These are phyloP conservation scores for Disparrhopalites patrizii DNA, from an alignment of 2,888 invertebrate species.

Conservation along the genomic window DNA sequence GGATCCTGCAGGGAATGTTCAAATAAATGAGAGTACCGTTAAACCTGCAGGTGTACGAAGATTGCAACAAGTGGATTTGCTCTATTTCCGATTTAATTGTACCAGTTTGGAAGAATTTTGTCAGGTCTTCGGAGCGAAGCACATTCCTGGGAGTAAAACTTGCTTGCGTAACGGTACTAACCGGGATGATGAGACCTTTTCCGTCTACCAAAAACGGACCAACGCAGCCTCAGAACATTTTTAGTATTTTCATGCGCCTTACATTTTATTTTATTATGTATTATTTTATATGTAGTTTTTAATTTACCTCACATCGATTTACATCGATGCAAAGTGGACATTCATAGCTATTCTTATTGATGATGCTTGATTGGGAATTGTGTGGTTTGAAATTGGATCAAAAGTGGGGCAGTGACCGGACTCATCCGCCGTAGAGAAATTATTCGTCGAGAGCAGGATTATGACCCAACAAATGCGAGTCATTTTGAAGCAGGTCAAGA, in stretches of 20 bases:
- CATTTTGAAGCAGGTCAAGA: slow-evolving; percentile 13
- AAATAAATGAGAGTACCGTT: neutral
- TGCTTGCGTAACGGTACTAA: slow-evolving; percentile 7
- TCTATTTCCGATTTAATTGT: slow-evolving; percentile 34
- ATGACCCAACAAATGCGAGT: neutral
- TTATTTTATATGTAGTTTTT: too few species aligned
- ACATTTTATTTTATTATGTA: neutral
- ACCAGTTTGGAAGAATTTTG: slow-evolving; percentile 28
- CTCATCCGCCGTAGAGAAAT: slow-evolving; percentile 22
- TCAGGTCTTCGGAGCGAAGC: slow-evolving; percentile 21
- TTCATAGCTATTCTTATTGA: too few species aligned
- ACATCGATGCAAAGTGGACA: too few species aligned
- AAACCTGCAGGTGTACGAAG: neutral
- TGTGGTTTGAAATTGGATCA: too few species aligned
- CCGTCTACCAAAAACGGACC: slow-evolving; percentile 29
- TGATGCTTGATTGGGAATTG: too few species aligned
- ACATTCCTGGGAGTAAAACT: neutral
- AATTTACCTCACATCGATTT: too few species aligned
- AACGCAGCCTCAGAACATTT: slow-evolving; percentile 39
- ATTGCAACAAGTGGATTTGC: neutral
- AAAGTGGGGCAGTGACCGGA: slow-evolving; percentile 30
- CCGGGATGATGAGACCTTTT: slow-evolving; percentile 3
- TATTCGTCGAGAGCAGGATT: slow-evolving; percentile 3
- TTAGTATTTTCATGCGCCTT: slow-evolving; percentile 28
- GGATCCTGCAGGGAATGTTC: neutral